phyloP scores from a whole-genome alignment of 1,140 invertebrate genomes.

The Trachymyrmex cornetzi region DNA sequence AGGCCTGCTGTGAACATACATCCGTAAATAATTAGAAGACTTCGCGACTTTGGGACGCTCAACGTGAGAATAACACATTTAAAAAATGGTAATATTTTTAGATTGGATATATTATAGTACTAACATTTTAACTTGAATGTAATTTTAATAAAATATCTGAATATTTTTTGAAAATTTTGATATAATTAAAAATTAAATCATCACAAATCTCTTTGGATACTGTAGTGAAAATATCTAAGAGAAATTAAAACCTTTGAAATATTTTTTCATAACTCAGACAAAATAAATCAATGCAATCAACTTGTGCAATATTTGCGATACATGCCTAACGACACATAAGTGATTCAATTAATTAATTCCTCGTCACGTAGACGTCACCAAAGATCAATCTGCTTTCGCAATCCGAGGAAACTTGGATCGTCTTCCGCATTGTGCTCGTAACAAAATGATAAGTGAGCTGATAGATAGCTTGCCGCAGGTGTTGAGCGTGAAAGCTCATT shows the following conservation, averaged over 20 bases:
- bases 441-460: constrained; percentile 41
- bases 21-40: constrained; percentile 40
- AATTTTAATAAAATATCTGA: not conserved
- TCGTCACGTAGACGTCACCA: constrained; percentile 5
- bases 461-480: constrained; percentile 58
- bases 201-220: not conserved
- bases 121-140: not conserved
- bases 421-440: constrained; percentile 39
- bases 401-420: not conserved
- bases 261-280: not conserved
- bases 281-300: not conserved
- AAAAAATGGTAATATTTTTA: not conserved
- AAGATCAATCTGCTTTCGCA: constrained; percentile 7
- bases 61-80: not conserved
- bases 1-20: constrained; percentile 49
- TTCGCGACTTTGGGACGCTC: constrained; percentile 4
- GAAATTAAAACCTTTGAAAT: not conserved
- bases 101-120: no score
- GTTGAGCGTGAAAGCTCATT: constrained; percentile 45
- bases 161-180: not conserved
- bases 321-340: not conserved
- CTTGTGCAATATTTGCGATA: not conserved
- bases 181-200: constrained; percentile 46
- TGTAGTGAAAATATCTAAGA: not conserved
- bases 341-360: not conserved